Evolutionary conservation across 2,888 invertebrate species (phyloP).

Genomic region (Ptilodon capucinus): DNA sequence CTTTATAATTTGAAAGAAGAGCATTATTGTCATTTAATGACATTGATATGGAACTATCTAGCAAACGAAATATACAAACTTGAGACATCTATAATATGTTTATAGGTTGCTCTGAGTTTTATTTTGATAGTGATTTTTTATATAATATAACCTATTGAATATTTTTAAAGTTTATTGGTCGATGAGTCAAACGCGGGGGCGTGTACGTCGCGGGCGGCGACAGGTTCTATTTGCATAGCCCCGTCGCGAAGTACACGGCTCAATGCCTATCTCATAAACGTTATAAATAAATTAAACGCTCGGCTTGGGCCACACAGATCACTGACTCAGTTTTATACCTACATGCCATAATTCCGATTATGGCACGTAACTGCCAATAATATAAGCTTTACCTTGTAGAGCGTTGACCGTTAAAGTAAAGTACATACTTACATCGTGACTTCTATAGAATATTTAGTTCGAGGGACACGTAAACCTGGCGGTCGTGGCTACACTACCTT

Average conservation of each 20-base stretch:
- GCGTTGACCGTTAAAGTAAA: conserved; percentile 13
- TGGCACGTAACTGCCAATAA: conserved; percentile 16
- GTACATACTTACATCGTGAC: background rate
- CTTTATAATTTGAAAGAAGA: too few relatives aligned
- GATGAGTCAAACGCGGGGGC: conserved; percentile 43
- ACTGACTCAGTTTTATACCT: conserved; percentile 34
- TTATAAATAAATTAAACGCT: conserved; percentile 43
- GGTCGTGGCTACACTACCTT: too few relatives aligned
- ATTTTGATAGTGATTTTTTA: too few relatives aligned
- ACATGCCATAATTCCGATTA: conserved; percentile 20
- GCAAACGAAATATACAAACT: conserved; percentile 4
- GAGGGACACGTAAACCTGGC: too few relatives aligned
- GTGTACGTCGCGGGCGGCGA: conserved; percentile 33
- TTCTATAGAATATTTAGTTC: too few relatives aligned
- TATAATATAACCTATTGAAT: conserved; percentile 3
- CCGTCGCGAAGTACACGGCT: conserved; percentile 37
- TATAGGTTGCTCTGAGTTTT: too few relatives aligned
- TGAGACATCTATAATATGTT: too few relatives aligned
- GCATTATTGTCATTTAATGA: too few relatives aligned
- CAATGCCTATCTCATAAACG: conserved; percentile 36
- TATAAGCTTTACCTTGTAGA: conserved; percentile 18
- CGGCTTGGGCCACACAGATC: conserved; percentile 34
- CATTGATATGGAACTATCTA: too few relatives aligned
- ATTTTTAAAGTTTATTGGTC: conserved; percentile 1
- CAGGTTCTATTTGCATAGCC: conserved; percentile 53